Percentiles rank a stretch among this genome's conserved stretches.
phyloP scores from a whole-genome alignment of 2,113 vertebrate species.

The Indicator maculatus region DNA sequence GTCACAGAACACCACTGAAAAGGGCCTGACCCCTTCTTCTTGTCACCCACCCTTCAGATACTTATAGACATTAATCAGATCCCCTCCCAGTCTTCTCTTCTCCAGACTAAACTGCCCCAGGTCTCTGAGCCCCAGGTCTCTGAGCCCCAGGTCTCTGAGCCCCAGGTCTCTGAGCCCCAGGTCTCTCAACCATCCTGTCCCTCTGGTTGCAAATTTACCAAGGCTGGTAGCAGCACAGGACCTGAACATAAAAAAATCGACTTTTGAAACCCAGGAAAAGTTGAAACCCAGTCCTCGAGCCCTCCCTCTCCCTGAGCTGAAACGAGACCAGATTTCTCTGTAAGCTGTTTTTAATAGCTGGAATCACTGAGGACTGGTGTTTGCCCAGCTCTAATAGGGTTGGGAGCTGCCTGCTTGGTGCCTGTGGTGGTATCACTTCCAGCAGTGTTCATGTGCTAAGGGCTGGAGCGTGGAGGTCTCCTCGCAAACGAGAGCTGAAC shows the following conservation, averaged over 20 bases:
- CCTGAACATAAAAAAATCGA: constrained; percentile 15
- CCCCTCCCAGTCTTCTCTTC: no score
- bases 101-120: no score
- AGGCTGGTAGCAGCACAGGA: constrained; percentile 37
- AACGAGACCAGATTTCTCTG: constrained; percentile 74
- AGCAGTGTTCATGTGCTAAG: constrained; percentile 11
- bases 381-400: constrained; percentile 55
- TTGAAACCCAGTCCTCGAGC: constrained; percentile 56
- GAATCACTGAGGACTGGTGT: constrained; percentile 65
- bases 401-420: constrained; percentile 58
- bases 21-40: no score
- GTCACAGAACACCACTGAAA: no score
- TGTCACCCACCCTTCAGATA: no score
- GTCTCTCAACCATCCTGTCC: not conserved
- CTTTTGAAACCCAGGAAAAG: not conserved
- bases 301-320: constrained; percentile 20
- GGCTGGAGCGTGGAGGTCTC: not conserved
- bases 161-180: no score
- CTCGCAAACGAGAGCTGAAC: constrained; percentile 14
- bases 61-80: no score
- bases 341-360: constrained; percentile 78
- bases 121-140: no score
- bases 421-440: constrained; percentile 36
- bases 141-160: no score
- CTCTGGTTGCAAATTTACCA: constrained; percentile 64